phyloP scores from a whole-genome alignment of 2,797 vertebrate genomes.

The Sebastolobus altivelis region DNA sequence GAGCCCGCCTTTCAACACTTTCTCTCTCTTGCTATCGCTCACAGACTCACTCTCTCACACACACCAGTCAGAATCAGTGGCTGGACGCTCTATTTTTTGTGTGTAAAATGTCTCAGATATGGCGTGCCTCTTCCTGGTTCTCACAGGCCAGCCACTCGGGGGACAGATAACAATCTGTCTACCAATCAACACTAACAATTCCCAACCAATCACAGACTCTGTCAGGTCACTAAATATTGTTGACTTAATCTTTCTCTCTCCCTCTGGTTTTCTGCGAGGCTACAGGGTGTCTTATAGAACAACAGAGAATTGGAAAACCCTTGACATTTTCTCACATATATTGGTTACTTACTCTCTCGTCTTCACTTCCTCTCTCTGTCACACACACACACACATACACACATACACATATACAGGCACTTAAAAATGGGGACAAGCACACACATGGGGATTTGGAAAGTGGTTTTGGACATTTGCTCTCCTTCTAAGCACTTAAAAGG shows the following conservation, averaged over 20 bases:
- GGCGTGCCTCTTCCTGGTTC: constrained; percentile 51
- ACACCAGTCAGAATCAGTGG: background rate
- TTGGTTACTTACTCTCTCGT: constrained; percentile 48
- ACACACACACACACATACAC: constrained; percentile 2
- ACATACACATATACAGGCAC: constrained; percentile 42
- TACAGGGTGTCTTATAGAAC: constrained; percentile 24
- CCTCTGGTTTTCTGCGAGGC: constrained; percentile 20
- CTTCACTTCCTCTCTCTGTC: constrained; percentile 28
- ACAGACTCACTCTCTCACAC: background rate
- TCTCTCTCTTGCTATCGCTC: constrained; percentile 18
- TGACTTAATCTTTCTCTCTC: constrained; percentile 41
- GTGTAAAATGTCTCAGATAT: constrained; percentile 22
- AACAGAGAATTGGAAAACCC: constrained; percentile 43
- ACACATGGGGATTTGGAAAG: constrained; percentile 74
- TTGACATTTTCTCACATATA: constrained; percentile 71
- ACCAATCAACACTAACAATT: constrained; percentile 55
- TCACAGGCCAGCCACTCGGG: constrained; percentile 48
- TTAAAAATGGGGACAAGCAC: constrained; percentile 73
- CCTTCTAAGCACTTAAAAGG: constrained; percentile 70
- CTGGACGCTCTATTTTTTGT: background rate
- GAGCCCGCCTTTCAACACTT: constrained; percentile 66
- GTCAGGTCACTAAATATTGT: constrained; percentile 62
- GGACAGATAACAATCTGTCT: constrained; percentile 66
- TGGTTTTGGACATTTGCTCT: constrained; percentile 74
- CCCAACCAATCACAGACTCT: constrained; percentile 40